A percentile compares a stretch with the other conserved stretches of the same genome.
Evolutionary conservation across 2,797 vertebrate genomes (phyloP).

Genomic region (Myiotriccus ornatus): DNA sequence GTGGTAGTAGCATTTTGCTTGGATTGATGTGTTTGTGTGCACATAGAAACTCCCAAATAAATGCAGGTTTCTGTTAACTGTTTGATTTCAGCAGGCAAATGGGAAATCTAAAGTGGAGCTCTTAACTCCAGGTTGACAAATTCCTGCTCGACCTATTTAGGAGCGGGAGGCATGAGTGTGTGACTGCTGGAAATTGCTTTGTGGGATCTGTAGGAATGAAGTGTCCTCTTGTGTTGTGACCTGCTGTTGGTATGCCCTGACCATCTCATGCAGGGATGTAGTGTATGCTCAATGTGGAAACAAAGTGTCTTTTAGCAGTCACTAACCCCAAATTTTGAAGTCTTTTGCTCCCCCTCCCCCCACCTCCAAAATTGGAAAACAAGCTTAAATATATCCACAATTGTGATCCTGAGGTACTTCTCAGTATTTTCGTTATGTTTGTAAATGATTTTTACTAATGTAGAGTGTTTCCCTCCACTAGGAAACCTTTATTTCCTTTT

Average conservation of each 20-base stretch:
- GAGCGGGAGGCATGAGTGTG: rapidly evolving
- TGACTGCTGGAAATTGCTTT: neutral
- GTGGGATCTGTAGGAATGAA: neutral
- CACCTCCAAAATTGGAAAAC: neutral
- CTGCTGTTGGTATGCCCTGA: neutral
- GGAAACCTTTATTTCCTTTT: neutral
- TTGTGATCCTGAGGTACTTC: neutral
- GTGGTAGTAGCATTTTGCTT: neutral
- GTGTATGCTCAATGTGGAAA: neutral
- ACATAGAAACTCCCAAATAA: neutral
- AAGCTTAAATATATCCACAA: neutral
- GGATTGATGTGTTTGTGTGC: neutral
- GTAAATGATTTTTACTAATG: neutral
- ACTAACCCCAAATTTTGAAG: neutral
- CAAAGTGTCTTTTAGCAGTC: neutral
- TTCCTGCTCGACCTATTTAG: neutral
- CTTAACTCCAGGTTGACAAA: neutral
- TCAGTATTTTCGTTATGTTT: neutral
- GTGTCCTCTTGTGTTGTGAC: neutral
- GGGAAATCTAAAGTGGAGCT: neutral
- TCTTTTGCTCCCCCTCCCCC: neutral
- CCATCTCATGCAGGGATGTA: neutral
- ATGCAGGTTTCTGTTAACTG: conserved; percentile 19
- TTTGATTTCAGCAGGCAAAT: neutral
- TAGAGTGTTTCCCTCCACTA: neutral